Conservation (phyloP, 2,797 vertebrate species). For the Danio tinwini region DNA sequence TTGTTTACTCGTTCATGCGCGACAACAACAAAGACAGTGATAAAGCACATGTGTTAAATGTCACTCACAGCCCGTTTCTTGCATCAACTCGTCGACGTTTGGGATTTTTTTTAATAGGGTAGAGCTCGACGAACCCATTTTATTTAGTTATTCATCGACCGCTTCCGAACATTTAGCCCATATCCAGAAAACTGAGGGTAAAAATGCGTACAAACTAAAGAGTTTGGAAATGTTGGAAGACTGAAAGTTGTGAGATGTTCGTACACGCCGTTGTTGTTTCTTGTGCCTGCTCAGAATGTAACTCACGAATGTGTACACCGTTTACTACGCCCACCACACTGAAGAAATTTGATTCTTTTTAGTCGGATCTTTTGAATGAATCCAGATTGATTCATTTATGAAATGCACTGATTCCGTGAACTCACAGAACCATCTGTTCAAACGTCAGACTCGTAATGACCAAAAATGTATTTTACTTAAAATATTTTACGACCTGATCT, state of each 20-base stretch:
- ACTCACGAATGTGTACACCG: background rate
- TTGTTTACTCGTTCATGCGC: background rate
- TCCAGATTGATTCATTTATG: background rate
- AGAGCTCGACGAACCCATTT: constrained; percentile 72
- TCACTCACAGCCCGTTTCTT: constrained; percentile 76
- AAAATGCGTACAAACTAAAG: background rate
- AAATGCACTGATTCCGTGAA: background rate
- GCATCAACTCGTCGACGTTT: constrained; percentile 64
- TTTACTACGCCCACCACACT: background rate
- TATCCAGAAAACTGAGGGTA: background rate
- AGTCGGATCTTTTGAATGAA: constrained; percentile 4
- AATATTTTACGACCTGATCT: background rate
- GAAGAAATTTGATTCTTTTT: constrained; percentile 5
- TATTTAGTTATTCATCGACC: background rate
- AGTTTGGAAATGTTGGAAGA: background rate
- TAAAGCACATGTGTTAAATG: background rate
- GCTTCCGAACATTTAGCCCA: background rate
- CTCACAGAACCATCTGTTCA: background rate
- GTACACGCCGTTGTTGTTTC: background rate
- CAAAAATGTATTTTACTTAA: background rate
- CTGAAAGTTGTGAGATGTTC: background rate
- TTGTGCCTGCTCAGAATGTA: background rate
- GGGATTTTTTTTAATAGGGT: constrained; percentile 62
- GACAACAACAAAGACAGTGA: background rate
- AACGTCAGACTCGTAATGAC: background rate